Evolutionary conservation across 2,888 invertebrate genomes (phyloP).

Genomic region (Syrphus vitripennis): DNA sequence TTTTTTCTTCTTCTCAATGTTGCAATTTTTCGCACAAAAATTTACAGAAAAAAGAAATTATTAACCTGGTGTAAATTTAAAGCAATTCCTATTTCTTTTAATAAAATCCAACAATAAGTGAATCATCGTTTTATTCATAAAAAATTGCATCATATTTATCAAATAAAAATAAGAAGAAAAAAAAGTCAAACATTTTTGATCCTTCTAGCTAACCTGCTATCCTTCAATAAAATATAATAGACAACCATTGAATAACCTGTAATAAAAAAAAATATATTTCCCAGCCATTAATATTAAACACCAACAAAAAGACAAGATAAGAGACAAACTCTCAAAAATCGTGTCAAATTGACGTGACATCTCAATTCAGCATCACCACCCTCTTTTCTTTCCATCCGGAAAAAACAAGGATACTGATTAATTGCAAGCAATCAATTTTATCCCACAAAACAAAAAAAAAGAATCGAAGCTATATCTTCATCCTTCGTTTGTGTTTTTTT

Average conservation of each 20-base stretch:
- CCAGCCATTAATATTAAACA: conserved; percentile 30
- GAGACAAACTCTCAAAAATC: conserved; percentile 35
- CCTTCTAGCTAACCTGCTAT: conserved; percentile 15
- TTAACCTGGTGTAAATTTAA: too few relatives aligned
- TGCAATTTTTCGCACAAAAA: too few relatives aligned
- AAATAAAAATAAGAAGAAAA: not conserved
- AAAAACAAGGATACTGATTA: conserved; percentile 35
- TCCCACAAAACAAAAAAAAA: conserved; percentile 3
- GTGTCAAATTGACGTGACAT: conserved; percentile 50
- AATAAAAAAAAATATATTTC: conserved; percentile 33
- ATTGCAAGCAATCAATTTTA: conserved; percentile 36
- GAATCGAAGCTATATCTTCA: not conserved
- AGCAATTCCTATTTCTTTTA: too few relatives aligned
- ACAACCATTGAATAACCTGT: conserved; percentile 10
- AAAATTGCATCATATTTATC: conserved; percentile 35
- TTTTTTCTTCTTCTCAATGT: too few relatives aligned
- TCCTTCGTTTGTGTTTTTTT: not conserved
- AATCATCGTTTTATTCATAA: not conserved
- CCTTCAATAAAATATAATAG: conserved; percentile 31
- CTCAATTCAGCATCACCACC: conserved; percentile 30
- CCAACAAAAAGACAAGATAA: not conserved
- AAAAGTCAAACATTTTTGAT: conserved; percentile 9
- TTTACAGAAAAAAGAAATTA: too few relatives aligned
- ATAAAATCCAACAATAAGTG: not conserved
- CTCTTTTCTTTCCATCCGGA: not conserved